These are phyloP conservation scores for Cephalopachus bancanus DNA, from an alignment of 2,797 vertebrate genomes.

Conservation along the genomic window DNA sequence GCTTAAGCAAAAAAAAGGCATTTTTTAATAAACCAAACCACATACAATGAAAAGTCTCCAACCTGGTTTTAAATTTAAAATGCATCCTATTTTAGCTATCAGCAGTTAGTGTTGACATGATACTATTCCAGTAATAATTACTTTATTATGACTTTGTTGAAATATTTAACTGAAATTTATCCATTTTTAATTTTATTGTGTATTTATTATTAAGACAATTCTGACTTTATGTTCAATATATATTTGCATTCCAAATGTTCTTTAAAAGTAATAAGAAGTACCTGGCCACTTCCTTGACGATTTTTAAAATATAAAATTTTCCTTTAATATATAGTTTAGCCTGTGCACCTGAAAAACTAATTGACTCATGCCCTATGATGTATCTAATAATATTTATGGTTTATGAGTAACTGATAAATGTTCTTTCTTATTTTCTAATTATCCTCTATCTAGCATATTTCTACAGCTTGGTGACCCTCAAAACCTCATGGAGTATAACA, in stretches of 20 bases:
- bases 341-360: neutral
- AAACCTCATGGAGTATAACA: neutral
- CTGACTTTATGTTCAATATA: neutral
- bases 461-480: neutral
- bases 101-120: neutral
- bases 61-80: neutral
- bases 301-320: neutral
- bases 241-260: neutral
- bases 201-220: neutral
- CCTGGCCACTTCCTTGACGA: neutral
- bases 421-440: neutral
- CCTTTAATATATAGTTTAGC: neutral
- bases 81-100: constrained; percentile 1
- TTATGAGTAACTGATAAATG: neutral
- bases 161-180: neutral
- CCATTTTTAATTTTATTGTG: neutral
- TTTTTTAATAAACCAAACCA: neutral
- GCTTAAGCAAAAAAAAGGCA: neutral
- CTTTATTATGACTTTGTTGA: neutral
- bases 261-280: neutral
- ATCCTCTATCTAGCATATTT: neutral
- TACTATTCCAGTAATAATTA: neutral
- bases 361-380: neutral
- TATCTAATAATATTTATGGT: neutral
- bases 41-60: neutral